Percentiles rank a stretch among this genome's conserved stretches.
phyloP scores from a whole-genome alignment of 1,140 invertebrate species.

The Lepidurus packardi region DNA sequence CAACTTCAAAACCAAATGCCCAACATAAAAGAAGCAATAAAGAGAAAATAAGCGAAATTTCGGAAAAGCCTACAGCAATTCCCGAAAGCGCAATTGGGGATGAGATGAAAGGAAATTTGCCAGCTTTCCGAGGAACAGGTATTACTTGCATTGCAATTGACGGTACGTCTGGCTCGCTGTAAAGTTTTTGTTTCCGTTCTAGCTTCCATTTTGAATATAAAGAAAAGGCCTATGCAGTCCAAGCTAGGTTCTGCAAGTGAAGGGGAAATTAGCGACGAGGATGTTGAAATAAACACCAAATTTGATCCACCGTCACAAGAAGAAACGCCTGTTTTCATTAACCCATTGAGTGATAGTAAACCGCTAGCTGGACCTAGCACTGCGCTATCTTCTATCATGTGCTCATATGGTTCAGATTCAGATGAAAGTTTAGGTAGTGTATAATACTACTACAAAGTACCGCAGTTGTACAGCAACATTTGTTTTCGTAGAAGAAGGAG shows the following conservation, averaged over 20 bases:
- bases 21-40: background rate
- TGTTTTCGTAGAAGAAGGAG: background rate
- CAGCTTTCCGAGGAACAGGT: slow-evolving; percentile 19
- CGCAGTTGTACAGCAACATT: background rate
- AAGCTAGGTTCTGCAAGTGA: background rate
- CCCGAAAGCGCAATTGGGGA: background rate
- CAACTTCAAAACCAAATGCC: background rate
- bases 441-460: background rate
- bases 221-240: background rate
- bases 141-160: background rate
- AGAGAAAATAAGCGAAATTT: background rate
- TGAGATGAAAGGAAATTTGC: slow-evolving; percentile 27
- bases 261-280: background rate
- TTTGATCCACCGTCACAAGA: background rate
- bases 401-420: slow-evolving; percentile 30
- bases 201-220: background rate
- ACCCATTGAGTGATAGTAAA: background rate
- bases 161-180: background rate
- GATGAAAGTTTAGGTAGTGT: slow-evolving; percentile 9
- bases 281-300: background rate
- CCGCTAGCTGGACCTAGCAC: background rate
- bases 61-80: background rate
- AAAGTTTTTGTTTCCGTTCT: background rate
- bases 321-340: background rate
- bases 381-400: background rate